Conservation (phyloP, 2,113 vertebrate genomes). For the Syngnathoides biaculeatus region DNA sequence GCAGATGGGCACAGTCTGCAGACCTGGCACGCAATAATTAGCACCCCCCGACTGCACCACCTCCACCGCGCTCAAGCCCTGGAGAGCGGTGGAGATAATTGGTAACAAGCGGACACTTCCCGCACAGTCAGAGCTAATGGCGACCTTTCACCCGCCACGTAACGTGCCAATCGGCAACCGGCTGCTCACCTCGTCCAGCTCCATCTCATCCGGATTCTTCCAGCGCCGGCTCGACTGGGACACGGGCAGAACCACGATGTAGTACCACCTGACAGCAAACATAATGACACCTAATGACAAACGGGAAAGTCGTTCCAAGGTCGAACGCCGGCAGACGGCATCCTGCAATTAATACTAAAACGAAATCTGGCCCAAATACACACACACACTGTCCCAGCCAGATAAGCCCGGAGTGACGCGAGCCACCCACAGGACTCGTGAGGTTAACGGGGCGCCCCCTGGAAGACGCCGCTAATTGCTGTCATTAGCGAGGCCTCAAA, state of each 20-base stretch:
- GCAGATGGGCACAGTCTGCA: slow-evolving; percentile 49
- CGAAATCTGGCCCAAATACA: slow-evolving; percentile 44
- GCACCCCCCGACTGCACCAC: slow-evolving; percentile 22
- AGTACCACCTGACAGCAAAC: slow-evolving; percentile 85
- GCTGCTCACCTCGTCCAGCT: slow-evolving; percentile 85
- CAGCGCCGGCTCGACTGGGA: slow-evolving; percentile 71
- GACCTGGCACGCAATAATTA: slow-evolving; percentile 47
- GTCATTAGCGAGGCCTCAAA: slow-evolving; percentile 10
- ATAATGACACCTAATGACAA: neutral
- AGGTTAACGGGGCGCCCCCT: slow-evolving; percentile 53
- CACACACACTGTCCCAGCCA: slow-evolving; percentile 39
- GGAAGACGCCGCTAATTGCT: slow-evolving; percentile 18
- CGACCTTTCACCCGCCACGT: slow-evolving; percentile 43
- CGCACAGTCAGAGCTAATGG: slow-evolving; percentile 43
- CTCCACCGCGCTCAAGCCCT: slow-evolving; percentile 20
- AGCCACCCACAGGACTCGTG: slow-evolving; percentile 44
- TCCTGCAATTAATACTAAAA: neutral
- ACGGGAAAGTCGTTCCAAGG: slow-evolving; percentile 41
- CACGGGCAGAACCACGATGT: slow-evolving; percentile 89
- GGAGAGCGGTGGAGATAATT: slow-evolving; percentile 49
- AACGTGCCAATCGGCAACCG: slow-evolving; percentile 40
- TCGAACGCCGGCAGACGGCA: slow-evolving; percentile 15
- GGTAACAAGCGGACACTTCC: slow-evolving; percentile 44
- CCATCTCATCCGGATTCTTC: slow-evolving; percentile 91
- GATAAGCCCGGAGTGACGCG: slow-evolving; percentile 43